A percentile compares a stretch with the other conserved stretches of the same genome.
Evolutionary conservation across 2,113 vertebrate species (phyloP).

Genomic region (Malurus alboscapulatus): DNA sequence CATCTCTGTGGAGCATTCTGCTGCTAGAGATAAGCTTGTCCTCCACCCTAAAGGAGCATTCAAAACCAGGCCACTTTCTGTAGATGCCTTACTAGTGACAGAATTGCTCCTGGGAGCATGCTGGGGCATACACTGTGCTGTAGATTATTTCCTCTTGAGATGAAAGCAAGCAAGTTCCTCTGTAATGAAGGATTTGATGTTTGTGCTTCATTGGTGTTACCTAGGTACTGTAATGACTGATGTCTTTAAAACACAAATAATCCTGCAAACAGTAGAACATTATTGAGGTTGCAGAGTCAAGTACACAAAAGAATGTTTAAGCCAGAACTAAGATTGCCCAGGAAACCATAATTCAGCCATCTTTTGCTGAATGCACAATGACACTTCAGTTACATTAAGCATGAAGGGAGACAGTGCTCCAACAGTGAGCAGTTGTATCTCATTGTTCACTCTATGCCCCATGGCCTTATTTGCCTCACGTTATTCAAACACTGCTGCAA

Average conservation of each 20-base stretch:
- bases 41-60: background rate
- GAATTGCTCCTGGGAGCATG: background rate
- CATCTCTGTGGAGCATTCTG: background rate
- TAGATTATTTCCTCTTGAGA: background rate
- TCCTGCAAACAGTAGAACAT: background rate
- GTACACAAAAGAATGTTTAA: background rate
- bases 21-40: background rate
- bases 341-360: background rate
- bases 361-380: background rate
- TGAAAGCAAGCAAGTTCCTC: background rate
- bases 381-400: background rate
- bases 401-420: background rate
- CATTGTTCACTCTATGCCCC: background rate
- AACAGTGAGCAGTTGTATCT: background rate
- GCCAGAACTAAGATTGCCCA: background rate
- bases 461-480: background rate
- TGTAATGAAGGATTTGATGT: background rate
- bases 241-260: background rate
- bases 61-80: background rate
- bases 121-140: background rate
- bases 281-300: constrained; percentile 4
- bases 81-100: background rate
- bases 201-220: background rate
- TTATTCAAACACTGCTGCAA: background rate
- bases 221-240: background rate